These are phyloP conservation scores for Griposia aprilina DNA, from an alignment of 2,888 invertebrate species.

Conservation along the genomic window DNA sequence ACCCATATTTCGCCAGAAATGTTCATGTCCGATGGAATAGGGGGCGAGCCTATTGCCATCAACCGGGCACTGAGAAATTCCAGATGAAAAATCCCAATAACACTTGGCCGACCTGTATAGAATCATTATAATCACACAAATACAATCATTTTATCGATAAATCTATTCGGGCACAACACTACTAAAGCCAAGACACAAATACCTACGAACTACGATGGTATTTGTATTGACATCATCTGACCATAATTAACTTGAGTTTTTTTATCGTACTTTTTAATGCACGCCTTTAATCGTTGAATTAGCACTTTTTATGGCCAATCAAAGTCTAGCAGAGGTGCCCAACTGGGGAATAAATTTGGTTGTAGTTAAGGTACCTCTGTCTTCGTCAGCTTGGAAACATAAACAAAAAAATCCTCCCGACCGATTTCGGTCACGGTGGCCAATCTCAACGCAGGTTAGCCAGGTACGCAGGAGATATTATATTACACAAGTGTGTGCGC, in stretches of 20 bases:
- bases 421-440: background rate
- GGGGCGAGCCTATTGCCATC: no score
- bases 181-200: background rate
- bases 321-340: slow-evolving; percentile 28
- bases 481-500: background rate
- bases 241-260: slow-evolving; percentile 68
- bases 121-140: background rate
- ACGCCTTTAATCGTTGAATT: slow-evolving; percentile 61
- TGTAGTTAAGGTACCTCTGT: background rate
- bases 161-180: slow-evolving; percentile 25
- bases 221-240: slow-evolving; percentile 71
- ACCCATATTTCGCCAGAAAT: no score
- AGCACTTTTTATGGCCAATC: slow-evolving; percentile 61
- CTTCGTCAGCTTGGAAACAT: background rate
- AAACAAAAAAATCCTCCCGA: background rate
- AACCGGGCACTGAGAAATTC: no score
- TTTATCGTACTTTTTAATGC: slow-evolving; percentile 54
- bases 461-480: background rate
- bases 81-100: background rate
- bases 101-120: background rate
- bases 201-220: slow-evolving; percentile 6
- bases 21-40: no score
- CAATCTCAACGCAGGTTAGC: background rate
- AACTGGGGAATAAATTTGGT: slow-evolving; percentile 19
- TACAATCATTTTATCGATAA: slow-evolving; percentile 18